A percentile compares a stretch with the other conserved stretches of the same genome.
These are phyloP conservation scores for Trachurus trachurus DNA, from an alignment of 2,797 vertebrate genomes.

Conservation along the genomic window DNA sequence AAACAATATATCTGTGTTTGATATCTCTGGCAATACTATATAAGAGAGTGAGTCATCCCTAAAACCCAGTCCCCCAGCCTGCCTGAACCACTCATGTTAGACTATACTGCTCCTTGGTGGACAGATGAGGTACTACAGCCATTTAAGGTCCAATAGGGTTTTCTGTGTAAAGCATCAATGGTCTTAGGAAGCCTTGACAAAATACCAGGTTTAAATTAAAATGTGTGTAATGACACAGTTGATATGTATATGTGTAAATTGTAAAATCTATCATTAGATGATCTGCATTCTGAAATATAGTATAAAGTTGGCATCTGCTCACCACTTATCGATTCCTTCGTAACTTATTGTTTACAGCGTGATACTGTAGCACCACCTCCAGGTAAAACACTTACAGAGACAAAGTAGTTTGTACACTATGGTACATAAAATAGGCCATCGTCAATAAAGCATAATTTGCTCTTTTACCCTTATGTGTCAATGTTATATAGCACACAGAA, in stretches of 20 bases:
- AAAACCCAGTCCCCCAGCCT: not conserved
- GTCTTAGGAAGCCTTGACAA: not conserved
- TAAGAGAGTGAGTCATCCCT: slow-evolving; percentile 12
- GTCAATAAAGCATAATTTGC: too few species aligned
- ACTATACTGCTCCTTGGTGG: slow-evolving; percentile 67
- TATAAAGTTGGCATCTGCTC: not conserved
- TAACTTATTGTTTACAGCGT: not conserved
- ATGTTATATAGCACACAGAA: not conserved
- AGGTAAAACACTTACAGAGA: not conserved
- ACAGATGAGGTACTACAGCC: slow-evolving; percentile 52
- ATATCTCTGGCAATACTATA: not conserved
- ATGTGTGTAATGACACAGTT: not conserved
- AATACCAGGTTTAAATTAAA: not conserved
- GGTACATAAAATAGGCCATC: too few species aligned
- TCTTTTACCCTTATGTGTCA: too few species aligned
- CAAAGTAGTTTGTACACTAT: not conserved
- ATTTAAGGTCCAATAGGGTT: not conserved
- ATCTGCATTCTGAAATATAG: not conserved
- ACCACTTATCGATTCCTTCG: not conserved
- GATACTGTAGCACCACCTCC: not conserved
- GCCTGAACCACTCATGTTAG: slow-evolving; percentile 17
- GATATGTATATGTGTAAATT: not conserved
- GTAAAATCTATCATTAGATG: not conserved
- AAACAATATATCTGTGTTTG: not conserved
- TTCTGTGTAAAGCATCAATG: not conserved